Base-by-base conservation (phyloP, 2,888 invertebrate species). In the Chorisops tibialis region DNA sequence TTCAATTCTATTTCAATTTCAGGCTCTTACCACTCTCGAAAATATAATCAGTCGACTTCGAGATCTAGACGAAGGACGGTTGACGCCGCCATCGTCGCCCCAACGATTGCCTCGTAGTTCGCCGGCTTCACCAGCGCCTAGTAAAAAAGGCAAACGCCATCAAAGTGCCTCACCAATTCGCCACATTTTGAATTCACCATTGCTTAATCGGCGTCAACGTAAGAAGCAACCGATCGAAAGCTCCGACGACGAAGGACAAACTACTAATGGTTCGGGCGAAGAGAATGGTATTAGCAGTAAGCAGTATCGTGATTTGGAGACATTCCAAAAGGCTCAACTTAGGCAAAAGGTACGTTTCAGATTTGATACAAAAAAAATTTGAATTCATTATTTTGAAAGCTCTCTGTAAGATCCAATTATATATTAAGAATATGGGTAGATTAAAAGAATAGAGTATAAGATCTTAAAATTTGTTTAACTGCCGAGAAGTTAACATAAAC, bases 311-410 rank as follows among this genome's bases (percentile, higher is more conserved):
- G 91, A 94, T 75, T 81, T 94, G 69, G 94, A 94, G 78, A 92
- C 90, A 67, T 93, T 94, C 76, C 94, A 95, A 77, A 93, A 93
- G 75, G 91, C 92, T 12, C 93, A 94, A 74, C 83, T 94, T 37
- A 83, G 92, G 68, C 93, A 94, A 79, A 94, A 94, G 87, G 93
- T 93, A 76, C 68, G 66, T 68, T 50, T 59, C 39, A 49, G 19
- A 12, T n/a, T 22, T 9, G n/a, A n/a, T n/a, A 7, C 22, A 7
- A 43, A 12, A 6, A 30, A 30, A 24, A 30, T 7, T 30, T 30
- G 30, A 30, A 9, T 30, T 30, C 9, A n/a, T 30, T 30, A 2
- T 2, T 30, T 30, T 24, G 30, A 30, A 30, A 30, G 30, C 30
- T 30, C 30, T 30, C 30, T 5, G 30, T 30, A n/a, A n/a, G n/a